A percentile compares a stretch with the other conserved stretches of the same genome.
These are phyloP conservation scores for Lithobates sylvaticus DNA, from an alignment of 2,797 vertebrate genomes.

Conservation along the genomic window DNA sequence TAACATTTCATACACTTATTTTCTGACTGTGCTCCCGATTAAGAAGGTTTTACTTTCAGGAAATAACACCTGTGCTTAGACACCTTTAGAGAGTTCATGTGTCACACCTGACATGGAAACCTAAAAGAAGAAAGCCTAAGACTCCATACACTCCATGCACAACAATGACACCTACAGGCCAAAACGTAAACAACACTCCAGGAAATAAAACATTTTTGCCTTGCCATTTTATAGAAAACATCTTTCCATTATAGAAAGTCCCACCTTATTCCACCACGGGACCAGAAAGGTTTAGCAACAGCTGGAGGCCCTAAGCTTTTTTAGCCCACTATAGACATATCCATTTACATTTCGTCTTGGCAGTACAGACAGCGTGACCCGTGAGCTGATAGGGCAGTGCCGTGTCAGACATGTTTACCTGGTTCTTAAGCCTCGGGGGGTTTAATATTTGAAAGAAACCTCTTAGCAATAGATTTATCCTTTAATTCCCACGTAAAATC, in stretches of 20 bases:
- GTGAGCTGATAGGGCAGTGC: conserved; percentile 19
- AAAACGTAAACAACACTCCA: neutral
- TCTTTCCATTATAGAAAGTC: neutral
- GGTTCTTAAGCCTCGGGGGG: conserved; percentile 45
- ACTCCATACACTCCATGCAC: neutral
- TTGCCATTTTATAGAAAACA: neutral
- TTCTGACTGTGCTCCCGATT: no score
- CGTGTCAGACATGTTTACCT: conserved; percentile 44
- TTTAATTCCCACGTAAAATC: conserved; percentile 52
- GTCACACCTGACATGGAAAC: neutral
- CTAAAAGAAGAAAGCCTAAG: neutral
- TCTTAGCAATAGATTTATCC: conserved; percentile 56
- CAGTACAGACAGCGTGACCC: neutral
- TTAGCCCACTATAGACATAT: conserved; percentile 9
- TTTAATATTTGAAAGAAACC: conserved; percentile 57
- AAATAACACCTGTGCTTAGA: neutral
- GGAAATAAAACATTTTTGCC: conserved; percentile 17
- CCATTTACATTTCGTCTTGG: neutral
- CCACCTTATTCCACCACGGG: neutral
- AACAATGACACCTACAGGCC: conserved; percentile 36
- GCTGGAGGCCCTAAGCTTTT: neutral
- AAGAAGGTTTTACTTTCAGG: neutral
- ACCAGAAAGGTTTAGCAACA: neutral
- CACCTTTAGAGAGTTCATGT: neutral
- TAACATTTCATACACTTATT: no score